These are phyloP conservation scores for Brachionus calyciflorus DNA, from an alignment of 1,140 invertebrate species.

Conservation along the genomic window DNA sequence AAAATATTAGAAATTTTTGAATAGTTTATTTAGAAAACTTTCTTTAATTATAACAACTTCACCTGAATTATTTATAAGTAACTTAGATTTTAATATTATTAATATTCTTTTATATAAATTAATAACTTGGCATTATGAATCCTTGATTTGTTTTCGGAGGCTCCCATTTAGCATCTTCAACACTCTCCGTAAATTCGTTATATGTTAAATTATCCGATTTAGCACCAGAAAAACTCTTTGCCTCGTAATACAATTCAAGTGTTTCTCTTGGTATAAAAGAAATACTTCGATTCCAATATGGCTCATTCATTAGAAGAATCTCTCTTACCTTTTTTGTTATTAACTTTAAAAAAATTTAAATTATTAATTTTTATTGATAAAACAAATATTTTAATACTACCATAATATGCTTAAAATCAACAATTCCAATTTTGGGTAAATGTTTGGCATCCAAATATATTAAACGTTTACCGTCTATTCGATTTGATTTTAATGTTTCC, in stretches of 20 bases:
- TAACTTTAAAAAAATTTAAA: slow-evolving; percentile 50
- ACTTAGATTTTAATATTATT: too few relatives aligned
- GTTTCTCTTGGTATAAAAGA: slow-evolving; percentile 53
- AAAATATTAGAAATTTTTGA: too few relatives aligned
- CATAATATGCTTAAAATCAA: slow-evolving; percentile 61
- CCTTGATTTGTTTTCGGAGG: slow-evolving; percentile 55
- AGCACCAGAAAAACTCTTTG: slow-evolving; percentile 52
- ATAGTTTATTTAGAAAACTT: too few relatives aligned
- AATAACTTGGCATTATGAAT: slow-evolving; percentile 51
- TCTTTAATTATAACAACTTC: too few relatives aligned
- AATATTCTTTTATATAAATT: too few relatives aligned
- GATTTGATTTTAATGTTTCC: slow-evolving; percentile 57
- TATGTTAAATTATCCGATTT: slow-evolving; percentile 52
- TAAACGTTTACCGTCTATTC: slow-evolving; percentile 56
- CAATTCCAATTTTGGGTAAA: slow-evolving; percentile 59
- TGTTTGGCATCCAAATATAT: slow-evolving; percentile 55
- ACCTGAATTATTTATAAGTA: too few relatives aligned
- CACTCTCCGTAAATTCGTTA: slow-evolving; percentile 51
- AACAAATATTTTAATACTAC: slow-evolving; percentile 49
- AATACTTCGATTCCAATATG: slow-evolving; percentile 57
- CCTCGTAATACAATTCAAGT: slow-evolving; percentile 54
- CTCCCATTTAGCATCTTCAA: slow-evolving; percentile 53
- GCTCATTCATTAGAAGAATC: slow-evolving; percentile 55
- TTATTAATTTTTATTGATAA: not conserved
- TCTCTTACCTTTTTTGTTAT: slow-evolving; percentile 57